phyloP scores from a whole-genome alignment of 2,888 invertebrate genomes.

The Calliphora vomitoria region DNA sequence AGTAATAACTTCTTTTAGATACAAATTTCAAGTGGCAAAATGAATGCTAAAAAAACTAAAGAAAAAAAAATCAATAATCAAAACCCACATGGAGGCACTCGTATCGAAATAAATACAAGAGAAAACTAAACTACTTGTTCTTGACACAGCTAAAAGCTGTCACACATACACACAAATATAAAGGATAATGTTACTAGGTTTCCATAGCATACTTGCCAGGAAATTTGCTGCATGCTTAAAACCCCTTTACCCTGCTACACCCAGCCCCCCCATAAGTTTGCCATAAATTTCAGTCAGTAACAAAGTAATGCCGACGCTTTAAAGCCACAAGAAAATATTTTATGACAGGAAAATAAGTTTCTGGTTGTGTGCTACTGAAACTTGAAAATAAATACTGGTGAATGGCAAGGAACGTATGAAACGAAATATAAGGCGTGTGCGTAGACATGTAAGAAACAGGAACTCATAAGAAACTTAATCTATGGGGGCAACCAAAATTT shows the following conservation, averaged over 20 bases:
- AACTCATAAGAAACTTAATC: neutral
- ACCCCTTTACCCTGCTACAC: neutral
- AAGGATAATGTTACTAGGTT: neutral
- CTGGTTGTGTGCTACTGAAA: neutral
- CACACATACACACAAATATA: neutral
- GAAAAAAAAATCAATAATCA: slow-evolving; percentile 29
- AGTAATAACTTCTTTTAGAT: slow-evolving; percentile 14
- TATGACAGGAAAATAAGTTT: slow-evolving; percentile 17
- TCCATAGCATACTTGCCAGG: neutral
- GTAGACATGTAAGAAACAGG: neutral
- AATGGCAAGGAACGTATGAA: neutral
- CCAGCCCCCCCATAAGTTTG: neutral
- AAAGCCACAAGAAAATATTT: neutral
- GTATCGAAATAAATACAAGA: neutral
- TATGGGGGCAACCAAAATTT: neutral
- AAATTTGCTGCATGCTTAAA: neutral
- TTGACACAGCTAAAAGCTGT: neutral
- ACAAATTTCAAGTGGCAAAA: slow-evolving; percentile 25
- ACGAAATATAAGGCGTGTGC: neutral
- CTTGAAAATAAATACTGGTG: neutral
- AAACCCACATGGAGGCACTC: slow-evolving; percentile 19
- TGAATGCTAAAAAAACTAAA: neutral
- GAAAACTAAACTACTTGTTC: neutral
- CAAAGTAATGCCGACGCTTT: neutral
- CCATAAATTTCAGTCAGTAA: neutral